Evolutionary conservation across 2,113 vertebrate species (phyloP), one percentile per base, ranked within the genome.

Genomic region (Talpa occidentalis): DNA sequence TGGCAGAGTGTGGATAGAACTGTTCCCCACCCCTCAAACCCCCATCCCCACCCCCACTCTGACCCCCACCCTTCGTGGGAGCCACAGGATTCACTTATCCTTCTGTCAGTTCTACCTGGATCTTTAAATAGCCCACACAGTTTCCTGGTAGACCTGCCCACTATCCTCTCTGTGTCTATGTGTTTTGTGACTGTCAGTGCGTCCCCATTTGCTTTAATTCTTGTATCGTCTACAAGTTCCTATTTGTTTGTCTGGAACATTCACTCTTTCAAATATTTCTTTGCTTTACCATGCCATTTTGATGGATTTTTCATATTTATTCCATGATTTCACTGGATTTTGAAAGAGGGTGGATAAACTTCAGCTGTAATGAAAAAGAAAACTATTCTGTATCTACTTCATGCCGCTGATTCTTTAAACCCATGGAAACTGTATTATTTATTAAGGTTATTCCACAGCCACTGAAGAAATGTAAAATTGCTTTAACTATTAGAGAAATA

Each of bases 321-420:
- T 79, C 15, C 93, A 69, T 89, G 76, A 77, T 47, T 89, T 92
- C n/a, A 16, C 1, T 90, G 76, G 49, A 16, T 79, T 83, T 49
- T 69, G 32, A 80, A 77, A 47, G 32, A 2, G 17, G 14, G 15
- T 32, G 19, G n/a, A 32, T 40, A 59, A 77, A 70, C 28, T 54
- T 70, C n/a, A 49, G 37, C n/a, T 59, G 11, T 54, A 17, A 6
- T 44, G 22, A 26, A 52, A 62, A 81, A 77, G 78, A 62, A 60
- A 62, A 32, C 54, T 60, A 21, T 72, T 37, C 47, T 83, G 62
- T 40, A 0, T 62, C 16, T 28, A 16, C 44, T 60, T 76, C 11
- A 6, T 54, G 69, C 14, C 26, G 3, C 32, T 22, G 9, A 59
- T 88, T 47, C 54, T 89, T 91, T 94, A 76, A 70, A 21, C 24